Evolutionary conservation across 2,797 vertebrate genomes (phyloP), one percentile per base, ranked within the genome.

Genomic region (Hapalemur alaotrensis): DNA sequence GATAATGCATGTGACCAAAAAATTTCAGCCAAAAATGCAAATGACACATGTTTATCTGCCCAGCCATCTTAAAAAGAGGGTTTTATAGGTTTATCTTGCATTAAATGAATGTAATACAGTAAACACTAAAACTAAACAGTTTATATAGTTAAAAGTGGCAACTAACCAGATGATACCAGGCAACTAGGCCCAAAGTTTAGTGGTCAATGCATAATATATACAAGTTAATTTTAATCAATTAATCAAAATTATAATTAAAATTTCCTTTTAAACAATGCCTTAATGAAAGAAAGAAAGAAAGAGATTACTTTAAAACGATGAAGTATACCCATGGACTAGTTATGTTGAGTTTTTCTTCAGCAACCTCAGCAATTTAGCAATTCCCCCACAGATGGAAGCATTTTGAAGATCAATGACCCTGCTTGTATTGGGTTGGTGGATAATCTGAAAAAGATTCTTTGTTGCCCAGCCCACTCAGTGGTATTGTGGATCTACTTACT

Each of bases 401-500:
- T 63, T 32, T 54, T 28, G 25, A 43, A 88, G 10, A 28, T 32
- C 6, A 35, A 0, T 50, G 63, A 59, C 17, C 15, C 14, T 2
- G 15, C 35, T 38, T 54, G 6, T 41, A 46, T 48, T 14, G 5
- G 13, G 15, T 10, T 9, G 18, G 1, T 0, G 1, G 4, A 15
- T 25, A 23, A 57, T 41, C 17, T 18, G 22, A 35, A 43, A 35
- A 54, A 38, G 11, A 78, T 11, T 2, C 46, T 8, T 2, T 18
- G 4, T 17, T 41, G 0, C 10, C 38, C 6, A 6, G 32, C 7
- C 11, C 14, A 10, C 30, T n/a, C 11, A 13, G 41, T 38, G 35
- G 1, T 2, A 10, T 10, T 32, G 38, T 35, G 11, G 11, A 32
- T 25, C 3, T 3, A 5, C 32, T 10, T 7, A 0, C 13, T 69